Base-by-base conservation (phyloP, 1,140 invertebrate genomes). In the Vollenhovia emeryi region DNA sequence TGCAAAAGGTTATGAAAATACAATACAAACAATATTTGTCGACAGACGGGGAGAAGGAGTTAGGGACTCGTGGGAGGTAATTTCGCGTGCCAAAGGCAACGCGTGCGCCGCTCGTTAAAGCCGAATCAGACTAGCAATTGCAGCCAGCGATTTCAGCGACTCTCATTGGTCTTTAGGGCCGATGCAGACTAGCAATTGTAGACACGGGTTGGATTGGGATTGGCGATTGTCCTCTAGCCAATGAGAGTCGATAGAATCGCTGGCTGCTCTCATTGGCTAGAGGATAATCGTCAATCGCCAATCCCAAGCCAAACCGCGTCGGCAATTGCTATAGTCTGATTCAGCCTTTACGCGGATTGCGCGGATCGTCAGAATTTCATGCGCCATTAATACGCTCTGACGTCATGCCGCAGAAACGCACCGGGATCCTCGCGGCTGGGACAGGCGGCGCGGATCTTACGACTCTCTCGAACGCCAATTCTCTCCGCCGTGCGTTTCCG, bases 371-470 rank as follows among this genome's bases (percentile, higher is more conserved):
- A 75, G 78, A 84, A 89, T 55, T 66, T 64, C 71, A 50, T 55
- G 74, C 24, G 84, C 82, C 88, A 82, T 89, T 90, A 90, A 89
- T 89, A 90, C 33, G 21, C 52, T 50, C 80, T 90, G 88, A 90
- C 74, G 88, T 90, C 80, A 90, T 73, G 40, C 13, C 30, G n/a
- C 57, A 89, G 86, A 89, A 90, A 89, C 85, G 86, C 76, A 75
- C 80, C 73, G 71, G 62, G 24, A 48, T 68, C 89, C 55, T 59
- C 50, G 43, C 55, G n/a, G 69, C 59, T 45, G 0, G 48, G 6
- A 40, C 13, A 43, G 55, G 50, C 27, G 40, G 24, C 33, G 27
- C 59, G 21, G 64, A 57, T 69, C 48, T 11, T 18, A 30, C 21
- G 55, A 33, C 15, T 27, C 24, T 1, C n/a, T 50, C 36, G n/a